These are phyloP conservation scores for Semaprochilodus insignis DNA, from an alignment of 2,797 vertebrate species.

Conservation along the genomic window DNA sequence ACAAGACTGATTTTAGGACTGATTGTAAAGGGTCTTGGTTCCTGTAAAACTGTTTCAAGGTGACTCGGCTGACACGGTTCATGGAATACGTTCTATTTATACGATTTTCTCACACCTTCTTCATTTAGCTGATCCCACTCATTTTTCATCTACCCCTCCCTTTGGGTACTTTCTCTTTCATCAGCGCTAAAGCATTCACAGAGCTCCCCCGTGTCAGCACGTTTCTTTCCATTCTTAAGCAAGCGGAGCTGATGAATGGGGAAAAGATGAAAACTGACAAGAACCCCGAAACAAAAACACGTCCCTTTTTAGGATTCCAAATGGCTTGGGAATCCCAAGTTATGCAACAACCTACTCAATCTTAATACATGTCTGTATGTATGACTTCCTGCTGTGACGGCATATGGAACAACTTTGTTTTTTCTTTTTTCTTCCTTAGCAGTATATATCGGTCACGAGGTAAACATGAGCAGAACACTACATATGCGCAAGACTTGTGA, in stretches of 20 bases:
- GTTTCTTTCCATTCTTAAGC: constrained; percentile 11
- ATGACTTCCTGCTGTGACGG: background rate
- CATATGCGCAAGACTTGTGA: background rate
- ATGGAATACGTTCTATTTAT: constrained; percentile 5
- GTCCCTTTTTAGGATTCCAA: constrained; percentile 3
- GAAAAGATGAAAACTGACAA: constrained; percentile 12
- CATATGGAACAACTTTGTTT: background rate
- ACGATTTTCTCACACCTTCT: background rate
- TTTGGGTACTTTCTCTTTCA: background rate
- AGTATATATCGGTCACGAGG: background rate
- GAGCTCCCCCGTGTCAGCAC: constrained; percentile 13
- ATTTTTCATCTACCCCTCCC: background rate
- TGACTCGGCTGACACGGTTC: background rate
- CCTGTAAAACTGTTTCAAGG: background rate
- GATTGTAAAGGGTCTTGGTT: background rate
- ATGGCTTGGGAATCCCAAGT: constrained; percentile 1
- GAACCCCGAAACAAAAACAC: constrained; percentile 18
- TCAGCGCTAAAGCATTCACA: constrained; percentile 5
- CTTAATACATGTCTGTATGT: background rate
- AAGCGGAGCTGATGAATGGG: constrained; percentile 21
- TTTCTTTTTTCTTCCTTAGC: background rate
- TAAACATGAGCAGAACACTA: background rate
- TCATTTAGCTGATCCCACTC: background rate
- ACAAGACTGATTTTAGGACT: background rate
- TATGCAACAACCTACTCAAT: background rate